Conservation (phyloP, 1,140 invertebrate genomes). For the Campoletis sonorensis region DNA sequence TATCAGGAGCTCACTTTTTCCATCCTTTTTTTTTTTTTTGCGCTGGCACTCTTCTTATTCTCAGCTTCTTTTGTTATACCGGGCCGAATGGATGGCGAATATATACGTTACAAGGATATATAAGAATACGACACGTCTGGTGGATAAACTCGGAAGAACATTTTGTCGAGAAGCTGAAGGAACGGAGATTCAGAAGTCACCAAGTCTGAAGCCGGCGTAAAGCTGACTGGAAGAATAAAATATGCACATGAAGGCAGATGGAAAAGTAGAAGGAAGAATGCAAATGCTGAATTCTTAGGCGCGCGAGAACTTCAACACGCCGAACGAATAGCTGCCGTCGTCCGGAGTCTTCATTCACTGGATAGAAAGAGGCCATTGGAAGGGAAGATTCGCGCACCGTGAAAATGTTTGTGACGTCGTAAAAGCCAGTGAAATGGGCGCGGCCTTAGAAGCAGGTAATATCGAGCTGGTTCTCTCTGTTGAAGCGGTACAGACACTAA, state of each 20-base stretch:
- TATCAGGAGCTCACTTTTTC: neutral
- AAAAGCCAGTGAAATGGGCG: conserved; percentile 35
- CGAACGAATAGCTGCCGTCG: neutral
- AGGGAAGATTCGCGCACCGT: conserved; percentile 23
- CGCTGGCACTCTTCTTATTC: neutral
- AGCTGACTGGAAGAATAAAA: conserved; percentile 2
- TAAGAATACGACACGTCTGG: neutral
- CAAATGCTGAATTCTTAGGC: conserved; percentile 1
- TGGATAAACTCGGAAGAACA: conserved; percentile 6
- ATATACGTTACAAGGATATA: neutral
- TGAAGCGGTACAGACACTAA: neutral
- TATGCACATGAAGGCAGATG: conserved; percentile 1
- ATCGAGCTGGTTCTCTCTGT: conserved; percentile 25
- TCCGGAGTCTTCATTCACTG: neutral
- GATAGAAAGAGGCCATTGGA: conserved; percentile 2
- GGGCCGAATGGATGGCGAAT: neutral
- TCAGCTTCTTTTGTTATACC: neutral
- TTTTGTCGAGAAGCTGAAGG: conserved; percentile 8
- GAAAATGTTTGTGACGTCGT: conserved; percentile 15
- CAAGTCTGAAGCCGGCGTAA: neutral
- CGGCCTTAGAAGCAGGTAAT: conserved; percentile 31
- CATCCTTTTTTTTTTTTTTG: neutral
- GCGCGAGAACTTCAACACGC: neutral
- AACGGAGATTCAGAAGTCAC: neutral
- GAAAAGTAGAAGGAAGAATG: conserved; percentile 13